Percentiles rank a stretch among this genome's conserved stretches.
These are phyloP conservation scores for Eupsilia transversa DNA, from an alignment of 2,888 invertebrate species.

Conservation along the genomic window DNA sequence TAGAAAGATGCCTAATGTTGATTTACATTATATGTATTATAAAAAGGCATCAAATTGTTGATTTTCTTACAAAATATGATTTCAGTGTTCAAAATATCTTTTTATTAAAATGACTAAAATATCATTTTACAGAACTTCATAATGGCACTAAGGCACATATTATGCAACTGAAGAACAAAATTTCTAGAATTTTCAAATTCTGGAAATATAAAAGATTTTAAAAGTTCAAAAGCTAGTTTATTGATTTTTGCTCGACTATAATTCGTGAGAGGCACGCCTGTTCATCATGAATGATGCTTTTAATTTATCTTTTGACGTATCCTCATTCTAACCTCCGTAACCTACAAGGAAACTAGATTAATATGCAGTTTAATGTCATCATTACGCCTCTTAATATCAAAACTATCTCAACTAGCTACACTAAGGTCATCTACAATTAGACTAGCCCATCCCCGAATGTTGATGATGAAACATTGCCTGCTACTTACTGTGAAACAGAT, in stretches of 20 bases:
- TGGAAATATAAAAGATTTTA: not conserved
- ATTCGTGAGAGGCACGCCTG: conserved; percentile 11
- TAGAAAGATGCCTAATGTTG: not conserved
- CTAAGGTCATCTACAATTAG: conserved; percentile 74
- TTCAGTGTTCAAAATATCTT: not conserved
- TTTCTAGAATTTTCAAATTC: not conserved
- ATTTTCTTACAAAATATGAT: not conserved
- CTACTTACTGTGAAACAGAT: conserved; percentile 82
- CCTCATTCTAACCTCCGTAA: conserved; percentile 33
- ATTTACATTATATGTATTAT: too few relatives aligned
- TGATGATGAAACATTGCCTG: conserved; percentile 81
- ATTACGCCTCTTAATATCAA: conserved; percentile 45
- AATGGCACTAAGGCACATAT: not conserved
- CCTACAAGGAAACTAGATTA: conserved; percentile 45
- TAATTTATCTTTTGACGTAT: conserved; percentile 26
- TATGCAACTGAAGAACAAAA: not conserved
- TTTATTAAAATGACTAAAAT: rapidly evolving
- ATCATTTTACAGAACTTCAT: not conserved
- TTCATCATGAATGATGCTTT: conserved; percentile 13
- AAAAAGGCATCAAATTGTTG: too few relatives aligned
- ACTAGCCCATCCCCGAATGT: conserved; percentile 79
- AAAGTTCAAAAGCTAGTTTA: not conserved
- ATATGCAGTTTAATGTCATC: conserved; percentile 35
- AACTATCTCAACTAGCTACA: conserved; percentile 43
- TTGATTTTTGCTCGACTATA: not conserved